These are phyloP conservation scores for Rhabdornis inornatus DNA, from an alignment of 2,113 vertebrate species.

Conservation along the genomic window DNA sequence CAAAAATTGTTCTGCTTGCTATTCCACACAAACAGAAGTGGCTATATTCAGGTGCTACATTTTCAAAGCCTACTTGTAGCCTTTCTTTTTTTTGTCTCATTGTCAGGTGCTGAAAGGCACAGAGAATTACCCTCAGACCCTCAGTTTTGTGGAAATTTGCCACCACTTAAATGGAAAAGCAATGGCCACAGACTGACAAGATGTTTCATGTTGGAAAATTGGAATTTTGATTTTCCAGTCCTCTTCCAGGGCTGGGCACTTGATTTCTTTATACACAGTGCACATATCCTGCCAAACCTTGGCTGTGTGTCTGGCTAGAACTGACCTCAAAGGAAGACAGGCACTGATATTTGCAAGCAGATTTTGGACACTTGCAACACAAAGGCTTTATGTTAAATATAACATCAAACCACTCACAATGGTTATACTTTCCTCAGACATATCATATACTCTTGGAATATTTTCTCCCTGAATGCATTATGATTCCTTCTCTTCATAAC, in stretches of 20 bases:
- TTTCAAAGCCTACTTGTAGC: not conserved
- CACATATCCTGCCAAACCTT: not conserved
- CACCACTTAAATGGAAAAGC: not conserved
- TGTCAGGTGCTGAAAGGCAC: not conserved
- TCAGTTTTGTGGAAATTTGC: not conserved
- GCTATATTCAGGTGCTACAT: not conserved
- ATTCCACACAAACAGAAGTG: not conserved
- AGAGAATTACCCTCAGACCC: not conserved
- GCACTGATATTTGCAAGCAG: not conserved
- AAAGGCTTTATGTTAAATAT: not conserved
- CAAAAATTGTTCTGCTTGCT: not conserved
- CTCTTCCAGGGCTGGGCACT: not conserved
- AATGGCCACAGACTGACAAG: not conserved
- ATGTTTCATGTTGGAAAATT: not conserved
- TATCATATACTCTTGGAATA: not conserved
- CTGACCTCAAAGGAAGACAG: not conserved
- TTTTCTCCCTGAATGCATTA: not conserved
- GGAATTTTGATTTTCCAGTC: not conserved
- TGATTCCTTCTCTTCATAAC: not conserved
- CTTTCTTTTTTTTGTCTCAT: not conserved
- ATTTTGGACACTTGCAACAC: not conserved
- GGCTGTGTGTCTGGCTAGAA: not conserved
- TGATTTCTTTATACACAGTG: not conserved
- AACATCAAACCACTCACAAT: not conserved
- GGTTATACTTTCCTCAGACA: not conserved